phyloP scores from a whole-genome alignment of 2,797 vertebrate genomes.

The Nannoperca australis region DNA sequence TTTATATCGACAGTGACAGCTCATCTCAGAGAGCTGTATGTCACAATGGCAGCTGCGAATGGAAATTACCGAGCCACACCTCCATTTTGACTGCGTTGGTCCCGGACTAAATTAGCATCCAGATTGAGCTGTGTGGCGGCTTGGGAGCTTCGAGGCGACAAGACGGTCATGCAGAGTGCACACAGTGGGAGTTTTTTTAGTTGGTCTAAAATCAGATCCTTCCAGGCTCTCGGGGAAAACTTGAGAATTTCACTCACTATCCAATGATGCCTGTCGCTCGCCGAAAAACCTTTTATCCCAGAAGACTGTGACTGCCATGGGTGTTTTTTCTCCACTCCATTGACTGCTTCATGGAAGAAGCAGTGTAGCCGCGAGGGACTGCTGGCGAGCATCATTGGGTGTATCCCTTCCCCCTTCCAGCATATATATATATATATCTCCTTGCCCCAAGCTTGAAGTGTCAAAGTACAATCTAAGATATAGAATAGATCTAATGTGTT shows the following conservation, averaged over 20 bases:
- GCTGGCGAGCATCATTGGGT: conserved; percentile 38
- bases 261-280: conserved; percentile 53
- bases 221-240: conserved; percentile 38
- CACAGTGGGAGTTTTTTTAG: conserved; percentile 51
- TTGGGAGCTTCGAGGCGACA: conserved; percentile 23
- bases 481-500: conserved; percentile 8
- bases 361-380: conserved; percentile 38
- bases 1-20: conserved; percentile 36
- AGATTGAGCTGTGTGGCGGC: conserved; percentile 32
- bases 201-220: conserved; percentile 36
- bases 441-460: conserved; percentile 19
- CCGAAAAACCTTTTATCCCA: conserved; percentile 49
- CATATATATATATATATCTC: conserved; percentile 16
- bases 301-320: conserved; percentile 42
- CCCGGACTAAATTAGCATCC: conserved; percentile 57
- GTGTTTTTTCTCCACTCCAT: conserved; percentile 41
- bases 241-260: conserved; percentile 36
- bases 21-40: conserved; percentile 26
- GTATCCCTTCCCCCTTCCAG: conserved; percentile 1
- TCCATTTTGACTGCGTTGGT: neutral
- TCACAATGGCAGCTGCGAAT: conserved; percentile 19
- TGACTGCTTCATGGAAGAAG: conserved; percentile 56
- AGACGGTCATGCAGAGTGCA: conserved; percentile 33
- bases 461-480: conserved; percentile 8
- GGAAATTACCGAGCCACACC: conserved; percentile 36